Evolutionary conservation across 2,888 invertebrate genomes (phyloP).

Genomic region (Drosophila hamatofila): DNA sequence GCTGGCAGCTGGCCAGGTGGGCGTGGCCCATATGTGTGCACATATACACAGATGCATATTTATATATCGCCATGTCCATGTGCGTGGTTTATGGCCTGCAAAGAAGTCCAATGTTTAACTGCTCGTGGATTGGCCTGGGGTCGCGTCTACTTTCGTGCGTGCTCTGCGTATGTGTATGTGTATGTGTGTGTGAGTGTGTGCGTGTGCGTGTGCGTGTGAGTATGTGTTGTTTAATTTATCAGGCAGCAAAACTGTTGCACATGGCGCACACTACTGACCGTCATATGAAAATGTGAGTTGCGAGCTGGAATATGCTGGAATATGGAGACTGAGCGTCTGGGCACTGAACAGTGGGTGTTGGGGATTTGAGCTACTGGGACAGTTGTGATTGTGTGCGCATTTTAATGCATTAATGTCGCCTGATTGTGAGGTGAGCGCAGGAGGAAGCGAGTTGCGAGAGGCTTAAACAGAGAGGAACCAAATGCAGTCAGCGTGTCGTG

Average conservation of each 20-base stretch:
- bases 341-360: slow-evolving; percentile 10
- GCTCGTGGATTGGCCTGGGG: slow-evolving; percentile 44
- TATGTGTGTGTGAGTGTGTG: slow-evolving; percentile 11
- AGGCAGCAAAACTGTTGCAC: slow-evolving; percentile 72
- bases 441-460: no score
- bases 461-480: not conserved
- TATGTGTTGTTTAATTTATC: slow-evolving; percentile 75
- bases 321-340: slow-evolving; percentile 4
- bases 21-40: slow-evolving; percentile 15
- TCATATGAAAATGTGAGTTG: slow-evolving; percentile 51
- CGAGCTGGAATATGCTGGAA: slow-evolving; percentile 20
- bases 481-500: slow-evolving; percentile 48
- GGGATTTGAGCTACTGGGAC: slow-evolving; percentile 30
- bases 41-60: not conserved
- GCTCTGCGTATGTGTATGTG: slow-evolving; percentile 16
- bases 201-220: slow-evolving; percentile 21
- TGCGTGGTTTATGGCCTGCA: slow-evolving; percentile 68
- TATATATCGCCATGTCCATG: slow-evolving; percentile 4
- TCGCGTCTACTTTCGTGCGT: slow-evolving; percentile 27
- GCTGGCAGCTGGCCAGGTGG: slow-evolving; percentile 49
- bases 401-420: slow-evolving; percentile 77
- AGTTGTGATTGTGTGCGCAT: slow-evolving; percentile 58
- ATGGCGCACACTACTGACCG: slow-evolving; percentile 52
- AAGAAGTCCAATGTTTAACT: slow-evolving; percentile 61
- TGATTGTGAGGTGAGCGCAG: slow-evolving; percentile 32